These are phyloP conservation scores for Malurus melanocephalus DNA, from an alignment of 2,113 vertebrate species.

Conservation along the genomic window DNA sequence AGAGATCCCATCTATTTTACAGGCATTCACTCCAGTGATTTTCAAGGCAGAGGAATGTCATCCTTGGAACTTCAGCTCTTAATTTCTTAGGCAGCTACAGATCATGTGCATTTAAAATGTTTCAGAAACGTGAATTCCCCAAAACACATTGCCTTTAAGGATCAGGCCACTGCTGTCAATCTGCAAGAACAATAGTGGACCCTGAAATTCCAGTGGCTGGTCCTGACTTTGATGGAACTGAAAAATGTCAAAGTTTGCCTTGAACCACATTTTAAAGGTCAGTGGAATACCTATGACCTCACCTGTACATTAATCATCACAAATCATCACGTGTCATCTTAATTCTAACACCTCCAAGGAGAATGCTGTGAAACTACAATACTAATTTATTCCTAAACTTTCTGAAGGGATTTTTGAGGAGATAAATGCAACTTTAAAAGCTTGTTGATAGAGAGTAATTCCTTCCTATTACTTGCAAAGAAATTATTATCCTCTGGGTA, in stretches of 20 bases:
- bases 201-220: background rate
- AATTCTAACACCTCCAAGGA: background rate
- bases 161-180: background rate
- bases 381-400: background rate
- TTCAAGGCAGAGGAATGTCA: background rate
- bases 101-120: background rate
- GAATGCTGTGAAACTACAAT: background rate
- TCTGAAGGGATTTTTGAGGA: background rate
- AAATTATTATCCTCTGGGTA: background rate
- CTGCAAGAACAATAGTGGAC: background rate
- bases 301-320: background rate
- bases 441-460: background rate
- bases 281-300: background rate
- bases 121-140: background rate
- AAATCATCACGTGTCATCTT: background rate
- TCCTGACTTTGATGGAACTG: background rate
- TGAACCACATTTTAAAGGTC: background rate
- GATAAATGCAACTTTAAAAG: background rate
- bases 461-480: background rate
- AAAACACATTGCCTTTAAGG: background rate
- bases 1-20: background rate
- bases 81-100: background rate
- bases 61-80: background rate
- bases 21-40: background rate
- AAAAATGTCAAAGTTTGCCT: background rate